These are phyloP conservation scores for Chromis chromis DNA, from an alignment of 2,797 vertebrate species.

Conservation along the genomic window DNA sequence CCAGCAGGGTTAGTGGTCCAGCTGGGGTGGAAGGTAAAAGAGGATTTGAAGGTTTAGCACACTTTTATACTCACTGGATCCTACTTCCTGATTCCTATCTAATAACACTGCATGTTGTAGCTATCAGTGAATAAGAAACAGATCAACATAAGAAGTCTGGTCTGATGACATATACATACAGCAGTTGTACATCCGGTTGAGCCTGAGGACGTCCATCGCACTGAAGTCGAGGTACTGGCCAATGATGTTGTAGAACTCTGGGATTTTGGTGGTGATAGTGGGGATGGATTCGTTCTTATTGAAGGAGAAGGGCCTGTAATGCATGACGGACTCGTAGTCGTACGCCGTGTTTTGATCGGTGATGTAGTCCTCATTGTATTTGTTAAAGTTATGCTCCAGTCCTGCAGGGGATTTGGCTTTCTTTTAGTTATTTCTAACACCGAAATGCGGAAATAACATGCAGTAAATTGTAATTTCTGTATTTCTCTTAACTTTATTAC, in stretches of 20 bases:
- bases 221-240: constrained; percentile 94
- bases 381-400: constrained; percentile 88
- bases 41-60: not conserved
- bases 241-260: constrained; percentile 88
- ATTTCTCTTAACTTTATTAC: not conserved
- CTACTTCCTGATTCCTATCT: not conserved
- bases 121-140: not conserved
- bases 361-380: constrained; percentile 86
- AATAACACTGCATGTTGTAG: not conserved
- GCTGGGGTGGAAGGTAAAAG: constrained; percentile 74
- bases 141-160: not conserved
- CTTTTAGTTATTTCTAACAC: not conserved
- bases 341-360: constrained; percentile 94
- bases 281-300: constrained; percentile 87
- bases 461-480: not conserved
- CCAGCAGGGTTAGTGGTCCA: constrained; percentile 88
- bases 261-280: constrained; percentile 92
- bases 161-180: constrained; percentile 79
- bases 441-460: not conserved
- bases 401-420: constrained; percentile 71
- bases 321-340: constrained; percentile 95
- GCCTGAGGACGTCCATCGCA: constrained; percentile 85
- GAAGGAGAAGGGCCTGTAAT: constrained; percentile 90
- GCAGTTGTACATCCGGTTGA: constrained; percentile 96
- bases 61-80: not conserved